A percentile compares a stretch with the other conserved stretches of the same genome.
These are phyloP conservation scores for Sycobia sp. DNA, from an alignment of 1,140 invertebrate genomes.

Conservation along the genomic window DNA sequence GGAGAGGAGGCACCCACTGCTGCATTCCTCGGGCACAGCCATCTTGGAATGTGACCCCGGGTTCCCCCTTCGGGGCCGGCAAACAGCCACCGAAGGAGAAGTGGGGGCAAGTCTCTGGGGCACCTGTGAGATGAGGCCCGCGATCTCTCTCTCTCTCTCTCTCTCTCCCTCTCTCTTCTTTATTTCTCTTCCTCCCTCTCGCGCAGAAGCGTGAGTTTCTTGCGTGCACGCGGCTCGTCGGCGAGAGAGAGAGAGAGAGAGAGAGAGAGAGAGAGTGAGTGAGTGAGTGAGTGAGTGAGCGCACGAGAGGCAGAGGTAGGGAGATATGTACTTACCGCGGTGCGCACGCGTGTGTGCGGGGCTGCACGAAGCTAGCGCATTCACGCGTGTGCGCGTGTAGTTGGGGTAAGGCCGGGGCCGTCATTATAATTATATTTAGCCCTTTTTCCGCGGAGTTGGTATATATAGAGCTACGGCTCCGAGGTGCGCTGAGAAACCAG, in stretches of 20 bases:
- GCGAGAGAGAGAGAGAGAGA: too few relatives aligned
- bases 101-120: slow-evolving; percentile 38
- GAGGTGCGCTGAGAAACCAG: too few relatives aligned
- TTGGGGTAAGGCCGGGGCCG: background rate
- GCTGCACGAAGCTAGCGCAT: too few relatives aligned
- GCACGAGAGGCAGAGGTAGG: too few relatives aligned
- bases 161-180: background rate
- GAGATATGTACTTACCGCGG: too few relatives aligned
- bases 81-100: slow-evolving; percentile 42
- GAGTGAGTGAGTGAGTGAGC: too few relatives aligned
- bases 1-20: slow-evolving; percentile 57
- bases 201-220: too few relatives aligned
- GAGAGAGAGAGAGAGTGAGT: too few relatives aligned
- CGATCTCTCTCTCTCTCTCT: background rate
- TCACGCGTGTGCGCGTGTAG: too few relatives aligned
- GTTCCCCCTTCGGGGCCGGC: slow-evolving; percentile 46
- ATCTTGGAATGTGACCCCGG: slow-evolving; percentile 65
- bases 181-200: background rate
- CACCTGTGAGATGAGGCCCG: slow-evolving; percentile 24
- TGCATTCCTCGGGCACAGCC: slow-evolving; percentile 64
- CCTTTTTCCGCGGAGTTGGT: slow-evolving; percentile 17
- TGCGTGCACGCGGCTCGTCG: too few relatives aligned
- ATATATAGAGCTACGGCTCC: too few relatives aligned
- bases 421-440: slow-evolving; percentile 19
- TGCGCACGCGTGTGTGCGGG: too few relatives aligned